phyloP scores from a whole-genome alignment of 2,797 vertebrate genomes.

The Agapornis canus region DNA sequence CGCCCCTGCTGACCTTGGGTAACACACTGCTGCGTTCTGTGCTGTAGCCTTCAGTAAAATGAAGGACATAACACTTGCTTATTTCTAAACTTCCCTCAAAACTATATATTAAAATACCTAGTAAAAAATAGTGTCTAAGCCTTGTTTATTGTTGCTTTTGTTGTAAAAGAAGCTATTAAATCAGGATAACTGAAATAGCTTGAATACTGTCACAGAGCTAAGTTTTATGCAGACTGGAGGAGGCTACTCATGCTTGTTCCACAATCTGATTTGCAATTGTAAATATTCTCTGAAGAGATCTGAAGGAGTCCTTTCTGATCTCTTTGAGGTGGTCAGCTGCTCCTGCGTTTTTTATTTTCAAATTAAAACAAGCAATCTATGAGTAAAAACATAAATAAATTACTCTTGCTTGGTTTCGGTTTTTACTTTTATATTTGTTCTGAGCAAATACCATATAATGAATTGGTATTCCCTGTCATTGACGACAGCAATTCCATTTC shows the following conservation, averaged over 20 bases:
- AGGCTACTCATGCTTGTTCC: neutral
- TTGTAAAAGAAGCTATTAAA: neutral
- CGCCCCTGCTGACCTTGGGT: neutral
- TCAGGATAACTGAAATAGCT: neutral
- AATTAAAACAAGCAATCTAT: neutral
- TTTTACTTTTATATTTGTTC: neutral
- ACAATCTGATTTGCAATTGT: neutral
- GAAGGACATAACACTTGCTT: neutral
- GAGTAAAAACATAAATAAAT: neutral
- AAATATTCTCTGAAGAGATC: neutral
- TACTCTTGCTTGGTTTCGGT: neutral
- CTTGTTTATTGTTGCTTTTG: neutral
- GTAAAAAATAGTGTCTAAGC: neutral
- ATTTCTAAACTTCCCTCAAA: neutral
- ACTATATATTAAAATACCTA: neutral
- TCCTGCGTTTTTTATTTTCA: neutral
- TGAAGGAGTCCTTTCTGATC: neutral
- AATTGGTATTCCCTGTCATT: neutral
- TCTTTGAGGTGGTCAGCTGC: neutral
- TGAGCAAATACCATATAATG: accelerated
- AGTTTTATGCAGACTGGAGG: neutral
- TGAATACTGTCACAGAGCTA: neutral
- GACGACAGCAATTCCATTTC: slow-evolving; percentile 14
- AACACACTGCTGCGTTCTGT: neutral
- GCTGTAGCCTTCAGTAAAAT: neutral